Evolutionary conservation across 2,113 vertebrate species (phyloP).

Genomic region (Raja brachyura): DNA sequence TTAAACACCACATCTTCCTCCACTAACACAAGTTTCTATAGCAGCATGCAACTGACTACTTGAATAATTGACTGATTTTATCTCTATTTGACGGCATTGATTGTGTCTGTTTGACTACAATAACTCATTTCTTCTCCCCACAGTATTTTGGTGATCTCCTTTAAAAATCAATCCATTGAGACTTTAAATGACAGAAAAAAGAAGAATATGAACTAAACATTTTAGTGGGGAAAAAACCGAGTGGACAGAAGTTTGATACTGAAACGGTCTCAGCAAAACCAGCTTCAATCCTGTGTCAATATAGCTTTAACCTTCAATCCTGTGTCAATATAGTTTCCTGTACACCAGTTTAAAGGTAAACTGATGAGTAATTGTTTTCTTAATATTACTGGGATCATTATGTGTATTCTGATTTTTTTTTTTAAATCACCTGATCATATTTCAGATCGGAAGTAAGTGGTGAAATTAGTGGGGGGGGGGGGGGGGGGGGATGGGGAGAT

Average conservation of each 20-base stretch:
- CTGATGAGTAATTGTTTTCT: background rate
- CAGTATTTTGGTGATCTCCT: background rate
- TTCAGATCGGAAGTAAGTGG: background rate
- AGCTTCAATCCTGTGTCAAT: background rate
- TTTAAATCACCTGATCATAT: background rate
- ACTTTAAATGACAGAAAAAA: background rate
- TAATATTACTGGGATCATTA: background rate
- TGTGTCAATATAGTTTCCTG: background rate
- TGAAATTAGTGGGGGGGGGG: no score
- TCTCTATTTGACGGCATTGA: background rate
- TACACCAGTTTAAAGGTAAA: background rate
- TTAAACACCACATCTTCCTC: background rate
- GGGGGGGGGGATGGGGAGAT: no score
- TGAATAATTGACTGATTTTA: background rate
- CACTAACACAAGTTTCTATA: background rate
- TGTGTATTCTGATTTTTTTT: no score
- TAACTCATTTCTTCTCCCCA: background rate
- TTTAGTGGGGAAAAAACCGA: no score
- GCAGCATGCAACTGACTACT: background rate
- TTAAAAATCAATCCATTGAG: background rate
- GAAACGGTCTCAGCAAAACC: background rate
- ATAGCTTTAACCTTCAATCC: background rate
- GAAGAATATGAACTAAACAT: background rate
- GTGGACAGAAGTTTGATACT: background rate
- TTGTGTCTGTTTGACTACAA: background rate